Conservation (phyloP, 2,888 invertebrate species). For the Lasioglossum figueresi region DNA sequence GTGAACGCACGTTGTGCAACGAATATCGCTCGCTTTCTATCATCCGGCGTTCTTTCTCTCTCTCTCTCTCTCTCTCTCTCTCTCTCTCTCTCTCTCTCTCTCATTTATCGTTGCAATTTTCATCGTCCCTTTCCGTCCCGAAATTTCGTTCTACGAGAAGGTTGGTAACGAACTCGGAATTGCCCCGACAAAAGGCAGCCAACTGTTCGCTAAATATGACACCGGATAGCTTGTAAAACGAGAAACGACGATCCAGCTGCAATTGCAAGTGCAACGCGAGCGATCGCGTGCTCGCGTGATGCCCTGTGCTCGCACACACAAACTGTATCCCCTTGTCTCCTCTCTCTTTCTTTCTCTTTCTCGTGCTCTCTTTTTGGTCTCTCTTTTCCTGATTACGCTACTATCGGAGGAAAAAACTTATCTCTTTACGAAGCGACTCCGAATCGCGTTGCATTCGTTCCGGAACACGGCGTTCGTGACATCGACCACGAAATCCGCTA, state of each 20-base stretch:
- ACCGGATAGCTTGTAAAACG: neutral
- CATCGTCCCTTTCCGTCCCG: neutral
- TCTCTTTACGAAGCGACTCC: slow-evolving; percentile 24
- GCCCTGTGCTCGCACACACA: slow-evolving; percentile 43
- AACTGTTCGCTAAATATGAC: slow-evolving; percentile 10
- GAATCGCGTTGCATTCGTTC: slow-evolving; percentile 30
- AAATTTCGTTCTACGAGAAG: neutral
- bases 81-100: neutral
- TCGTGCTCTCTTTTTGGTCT: neutral
- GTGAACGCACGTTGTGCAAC: neutral
- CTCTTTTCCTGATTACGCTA: slow-evolving; percentile 28
- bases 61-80: neutral
- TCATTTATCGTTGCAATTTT: neutral
- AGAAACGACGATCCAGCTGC: slow-evolving; percentile 18
- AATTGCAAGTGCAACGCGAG: slow-evolving; percentile 32
- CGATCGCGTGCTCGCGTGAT: slow-evolving; percentile 65
- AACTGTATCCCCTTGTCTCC: slow-evolving; percentile 1
- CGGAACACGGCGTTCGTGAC: slow-evolving; percentile 27
- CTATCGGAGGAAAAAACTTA: slow-evolving; percentile 45
- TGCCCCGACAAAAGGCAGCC: neutral
- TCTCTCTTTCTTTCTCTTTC: neutral
- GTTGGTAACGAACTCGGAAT: neutral
- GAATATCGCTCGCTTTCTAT: neutral
- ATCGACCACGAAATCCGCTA: slow-evolving; percentile 8
- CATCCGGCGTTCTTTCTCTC: neutral